A percentile compares a stretch with the other conserved stretches of the same genome.
phyloP scores from a whole-genome alignment of 1,140 invertebrate genomes.

The Telenomus remus region DNA sequence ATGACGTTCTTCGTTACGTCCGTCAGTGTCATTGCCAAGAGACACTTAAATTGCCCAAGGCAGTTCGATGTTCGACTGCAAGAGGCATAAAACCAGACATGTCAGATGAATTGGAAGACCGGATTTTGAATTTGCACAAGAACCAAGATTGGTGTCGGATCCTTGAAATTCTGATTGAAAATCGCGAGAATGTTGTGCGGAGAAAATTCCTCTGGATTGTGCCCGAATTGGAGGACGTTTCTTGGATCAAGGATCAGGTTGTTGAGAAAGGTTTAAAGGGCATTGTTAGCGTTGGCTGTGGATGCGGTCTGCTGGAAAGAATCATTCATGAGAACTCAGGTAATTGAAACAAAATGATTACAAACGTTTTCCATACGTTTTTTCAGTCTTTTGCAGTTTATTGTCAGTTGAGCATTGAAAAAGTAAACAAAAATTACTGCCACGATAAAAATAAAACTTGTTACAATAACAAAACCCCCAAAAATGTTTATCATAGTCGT shows the following conservation, averaged over 20 bases:
- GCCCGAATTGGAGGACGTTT: constrained; percentile 75
- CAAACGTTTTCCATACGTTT: not conserved
- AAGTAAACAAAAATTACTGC: too few species aligned
- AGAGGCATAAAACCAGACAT: constrained; percentile 8
- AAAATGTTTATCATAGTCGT: too few species aligned
- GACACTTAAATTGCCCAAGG: constrained; percentile 7
- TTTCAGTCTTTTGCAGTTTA: not conserved
- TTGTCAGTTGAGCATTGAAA: too few species aligned
- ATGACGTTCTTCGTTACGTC: constrained; percentile 22
- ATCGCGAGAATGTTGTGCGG: constrained; percentile 39
- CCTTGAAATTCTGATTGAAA: constrained; percentile 46
- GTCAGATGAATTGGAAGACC: constrained; percentile 54
- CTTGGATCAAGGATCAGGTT: constrained; percentile 68
- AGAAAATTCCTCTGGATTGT: constrained; percentile 78
- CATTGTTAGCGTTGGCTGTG: constrained; percentile 77
- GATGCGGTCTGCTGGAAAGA: constrained; percentile 78
- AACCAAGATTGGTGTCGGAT: constrained; percentile 64
- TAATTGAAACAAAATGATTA: constrained; percentile 46
- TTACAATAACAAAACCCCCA: too few species aligned
- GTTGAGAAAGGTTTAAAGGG: constrained; percentile 61
- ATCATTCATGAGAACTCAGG: constrained; percentile 74
- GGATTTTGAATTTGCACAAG: constrained; percentile 55
- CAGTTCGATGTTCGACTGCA: constrained; percentile 6
- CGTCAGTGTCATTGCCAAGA: constrained; percentile 46
- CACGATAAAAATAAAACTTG: too few species aligned